These are phyloP conservation scores for Exocentrus adspersus DNA, from an alignment of 2,888 invertebrate genomes.

Conservation along the genomic window DNA sequence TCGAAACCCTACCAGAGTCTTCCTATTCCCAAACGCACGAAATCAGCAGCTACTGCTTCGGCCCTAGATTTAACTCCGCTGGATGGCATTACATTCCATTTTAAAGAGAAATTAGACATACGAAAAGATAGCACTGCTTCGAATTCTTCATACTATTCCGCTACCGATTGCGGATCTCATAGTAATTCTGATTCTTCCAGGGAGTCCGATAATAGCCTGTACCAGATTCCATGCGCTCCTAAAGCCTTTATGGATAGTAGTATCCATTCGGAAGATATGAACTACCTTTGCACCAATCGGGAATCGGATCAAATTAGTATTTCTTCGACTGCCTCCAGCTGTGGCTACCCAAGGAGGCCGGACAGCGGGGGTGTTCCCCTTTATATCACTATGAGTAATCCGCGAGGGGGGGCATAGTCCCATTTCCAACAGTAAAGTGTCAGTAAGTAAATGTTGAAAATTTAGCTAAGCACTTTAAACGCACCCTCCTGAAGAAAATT, in stretches of 20 bases:
- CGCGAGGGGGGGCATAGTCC: constrained; percentile 67
- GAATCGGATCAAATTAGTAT: constrained; percentile 72
- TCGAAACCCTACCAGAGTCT: constrained; percentile 60
- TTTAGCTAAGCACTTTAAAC: too few species aligned
- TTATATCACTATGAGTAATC: constrained; percentile 70
- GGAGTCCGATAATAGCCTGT: constrained; percentile 69
- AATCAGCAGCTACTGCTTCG: constrained; percentile 46
- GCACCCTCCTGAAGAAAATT: too few species aligned
- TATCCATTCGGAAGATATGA: constrained; percentile 68
- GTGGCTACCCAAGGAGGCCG: constrained; percentile 66
- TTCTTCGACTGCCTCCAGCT: constrained; percentile 70
- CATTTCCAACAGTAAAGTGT: constrained; percentile 70
- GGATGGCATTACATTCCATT: constrained; percentile 61
- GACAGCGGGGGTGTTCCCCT: constrained; percentile 64
- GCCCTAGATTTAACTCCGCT: constrained; percentile 55
- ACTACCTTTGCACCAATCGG: constrained; percentile 63
- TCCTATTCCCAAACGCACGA: constrained; percentile 54
- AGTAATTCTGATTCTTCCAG: constrained; percentile 59
- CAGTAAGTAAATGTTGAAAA: constrained; percentile 63
- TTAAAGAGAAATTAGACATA: constrained; percentile 57
- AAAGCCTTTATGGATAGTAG: constrained; percentile 68
- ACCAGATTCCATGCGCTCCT: constrained; percentile 68
- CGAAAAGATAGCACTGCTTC: constrained; percentile 52
- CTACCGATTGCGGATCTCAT: constrained; percentile 54
- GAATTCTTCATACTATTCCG: constrained; percentile 55